phyloP scores from a whole-genome alignment of 2,797 vertebrate species.

The Naso thynnoides region DNA sequence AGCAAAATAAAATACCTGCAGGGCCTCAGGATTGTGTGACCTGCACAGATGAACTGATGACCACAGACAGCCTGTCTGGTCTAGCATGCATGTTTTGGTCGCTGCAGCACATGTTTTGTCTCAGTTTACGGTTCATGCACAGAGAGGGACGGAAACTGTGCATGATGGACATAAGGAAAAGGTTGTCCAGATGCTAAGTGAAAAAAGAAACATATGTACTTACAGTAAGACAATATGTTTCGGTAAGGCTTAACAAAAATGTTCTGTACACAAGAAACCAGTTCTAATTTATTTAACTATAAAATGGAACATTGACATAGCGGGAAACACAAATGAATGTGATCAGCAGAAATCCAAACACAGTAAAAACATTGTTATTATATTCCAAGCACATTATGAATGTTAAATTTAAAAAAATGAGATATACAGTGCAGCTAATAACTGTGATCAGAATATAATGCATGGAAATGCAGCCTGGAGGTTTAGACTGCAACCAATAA shows the following conservation, averaged over 20 bases:
- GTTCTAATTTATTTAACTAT: slow-evolving; percentile 13
- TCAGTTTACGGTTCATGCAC: slow-evolving; percentile 46
- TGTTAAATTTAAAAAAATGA: slow-evolving; percentile 21
- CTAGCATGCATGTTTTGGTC: slow-evolving; percentile 32
- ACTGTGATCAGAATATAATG: slow-evolving; percentile 9
- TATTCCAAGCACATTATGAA: slow-evolving; percentile 22
- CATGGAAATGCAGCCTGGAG: slow-evolving; percentile 15
- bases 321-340: slow-evolving; percentile 4
- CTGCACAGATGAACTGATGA: slow-evolving; percentile 58
- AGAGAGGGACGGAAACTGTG: slow-evolving; percentile 3
- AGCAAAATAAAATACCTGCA: slow-evolving; percentile 73
- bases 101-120: slow-evolving; percentile 37
- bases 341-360: slow-evolving; percentile 16
- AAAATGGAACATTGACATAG: neutral
- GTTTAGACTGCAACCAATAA: slow-evolving; percentile 9
- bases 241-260: slow-evolving; percentile 12
- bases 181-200: slow-evolving; percentile 23
- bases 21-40: slow-evolving; percentile 70
- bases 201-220: slow-evolving; percentile 25
- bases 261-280: neutral
- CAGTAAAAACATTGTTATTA: neutral
- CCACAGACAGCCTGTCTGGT: slow-evolving; percentile 50
- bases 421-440: slow-evolving; percentile 3
- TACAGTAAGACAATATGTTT: neutral
- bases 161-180: slow-evolving; percentile 6